Evolutionary conservation across 1,140 invertebrate genomes (phyloP).

Genomic region (Brachionus koreanus): DNA sequence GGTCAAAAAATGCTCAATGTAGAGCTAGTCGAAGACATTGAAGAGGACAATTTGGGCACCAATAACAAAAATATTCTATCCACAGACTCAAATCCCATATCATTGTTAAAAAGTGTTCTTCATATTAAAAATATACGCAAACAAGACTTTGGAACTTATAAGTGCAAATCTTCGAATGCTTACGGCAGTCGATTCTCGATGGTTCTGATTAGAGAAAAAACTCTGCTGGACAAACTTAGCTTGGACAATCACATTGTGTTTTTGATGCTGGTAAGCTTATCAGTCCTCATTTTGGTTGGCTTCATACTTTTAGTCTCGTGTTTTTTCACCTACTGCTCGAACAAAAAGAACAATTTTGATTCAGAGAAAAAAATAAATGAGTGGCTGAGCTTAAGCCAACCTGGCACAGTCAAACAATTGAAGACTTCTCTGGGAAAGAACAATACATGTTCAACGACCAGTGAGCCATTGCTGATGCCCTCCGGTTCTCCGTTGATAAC

Average conservation of each 20-base stretch:
- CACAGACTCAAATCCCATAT: neutral
- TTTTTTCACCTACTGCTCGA: neutral
- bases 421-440: neutral
- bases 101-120: neutral
- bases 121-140: slow-evolving; percentile 30
- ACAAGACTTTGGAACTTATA: slow-evolving; percentile 22
- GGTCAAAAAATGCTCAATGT: neutral
- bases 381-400: neutral
- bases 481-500: slow-evolving; percentile 13
- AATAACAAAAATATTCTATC: neutral
- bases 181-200: neutral
- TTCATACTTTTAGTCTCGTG: neutral
- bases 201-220: neutral
- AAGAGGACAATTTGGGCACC: neutral
- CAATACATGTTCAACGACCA: neutral
- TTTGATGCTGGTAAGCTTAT: neutral
- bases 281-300: neutral
- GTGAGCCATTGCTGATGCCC: neutral
- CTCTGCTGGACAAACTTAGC: neutral
- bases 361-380: slow-evolving; percentile 2
- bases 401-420: neutral
- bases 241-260: slow-evolving; percentile 2
- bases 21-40: neutral
- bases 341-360: neutral
- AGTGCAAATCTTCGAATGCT: slow-evolving; percentile 10